phyloP scores from a whole-genome alignment of 1,140 invertebrate genomes.

The Microplitis mediator region DNA sequence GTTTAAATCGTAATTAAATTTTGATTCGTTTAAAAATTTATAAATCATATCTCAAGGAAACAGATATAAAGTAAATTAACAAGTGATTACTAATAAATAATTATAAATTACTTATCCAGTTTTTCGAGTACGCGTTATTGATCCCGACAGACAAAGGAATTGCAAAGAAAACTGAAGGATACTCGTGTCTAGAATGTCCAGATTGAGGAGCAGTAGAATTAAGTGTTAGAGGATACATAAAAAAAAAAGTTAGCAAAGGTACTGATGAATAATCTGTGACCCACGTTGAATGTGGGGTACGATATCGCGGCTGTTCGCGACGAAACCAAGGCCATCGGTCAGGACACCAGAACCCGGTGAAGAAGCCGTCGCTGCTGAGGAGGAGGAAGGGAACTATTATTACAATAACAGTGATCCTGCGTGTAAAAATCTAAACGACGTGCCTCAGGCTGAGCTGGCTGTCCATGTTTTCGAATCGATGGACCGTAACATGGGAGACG shows the following conservation, averaged over 20 bases:
- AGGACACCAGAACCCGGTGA: slow-evolving; percentile 46
- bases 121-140: not conserved
- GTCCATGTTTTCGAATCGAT: slow-evolving; percentile 62
- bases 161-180: not conserved
- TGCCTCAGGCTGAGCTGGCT: slow-evolving; percentile 49
- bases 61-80: too few species aligned
- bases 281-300: slow-evolving; percentile 59
- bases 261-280: slow-evolving; percentile 23
- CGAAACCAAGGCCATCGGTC: slow-evolving; percentile 40
- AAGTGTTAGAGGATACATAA: not conserved
- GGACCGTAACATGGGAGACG: slow-evolving; percentile 59
- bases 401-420: slow-evolving; percentile 5
- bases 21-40: too few species aligned
- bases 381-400: not conserved
- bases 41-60: too few species aligned
- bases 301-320: slow-evolving; percentile 55
- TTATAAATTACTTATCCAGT: too few species aligned
- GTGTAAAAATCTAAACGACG: slow-evolving; percentile 36
- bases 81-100: too few species aligned
- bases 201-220: not conserved
- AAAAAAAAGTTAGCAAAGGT: not conserved
- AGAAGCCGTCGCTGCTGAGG: slow-evolving; percentile 25
- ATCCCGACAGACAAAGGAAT: not conserved
- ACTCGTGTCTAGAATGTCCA: too few species aligned
- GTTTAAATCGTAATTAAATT: too few species aligned